phyloP scores from a whole-genome alignment of 2,113 vertebrate genomes.

The Ceyx melanurus region DNA sequence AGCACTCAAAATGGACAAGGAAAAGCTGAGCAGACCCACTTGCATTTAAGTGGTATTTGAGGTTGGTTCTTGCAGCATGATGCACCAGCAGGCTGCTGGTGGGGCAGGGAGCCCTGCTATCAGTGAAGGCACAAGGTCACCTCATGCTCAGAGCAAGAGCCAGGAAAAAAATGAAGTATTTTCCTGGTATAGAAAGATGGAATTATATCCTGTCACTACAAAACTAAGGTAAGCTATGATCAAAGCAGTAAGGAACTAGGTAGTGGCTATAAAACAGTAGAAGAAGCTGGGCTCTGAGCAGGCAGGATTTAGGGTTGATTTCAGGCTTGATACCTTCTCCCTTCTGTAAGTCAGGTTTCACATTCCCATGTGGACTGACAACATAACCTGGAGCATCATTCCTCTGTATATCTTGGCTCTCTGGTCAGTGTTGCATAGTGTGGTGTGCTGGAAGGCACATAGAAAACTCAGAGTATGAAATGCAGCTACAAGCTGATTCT shows the following conservation, averaged over 20 bases:
- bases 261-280: not conserved
- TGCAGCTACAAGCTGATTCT: not conserved
- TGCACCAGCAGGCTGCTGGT: not conserved
- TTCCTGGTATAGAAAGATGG: not conserved
- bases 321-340: not conserved
- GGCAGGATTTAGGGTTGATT: not conserved
- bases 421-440: no score
- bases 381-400: not conserved
- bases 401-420: not conserved
- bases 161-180: not conserved
- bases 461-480: not conserved
- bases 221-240: not conserved
- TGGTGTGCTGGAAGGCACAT: not conserved
- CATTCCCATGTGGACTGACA: not conserved
- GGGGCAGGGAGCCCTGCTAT: not conserved
- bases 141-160: not conserved
- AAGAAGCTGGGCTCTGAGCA: not conserved
- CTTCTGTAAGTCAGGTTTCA: not conserved
- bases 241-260: not conserved
- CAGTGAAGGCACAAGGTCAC: not conserved
- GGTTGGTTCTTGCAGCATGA: not conserved
- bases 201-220: not conserved
- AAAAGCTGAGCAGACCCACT: not conserved
- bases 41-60: not conserved
- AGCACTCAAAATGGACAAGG: not conserved